Percentiles rank a stretch among this genome's conserved stretches.
These are phyloP conservation scores for Regulus satrapa DNA, from an alignment of 2,113 vertebrate species.

Conservation along the genomic window DNA sequence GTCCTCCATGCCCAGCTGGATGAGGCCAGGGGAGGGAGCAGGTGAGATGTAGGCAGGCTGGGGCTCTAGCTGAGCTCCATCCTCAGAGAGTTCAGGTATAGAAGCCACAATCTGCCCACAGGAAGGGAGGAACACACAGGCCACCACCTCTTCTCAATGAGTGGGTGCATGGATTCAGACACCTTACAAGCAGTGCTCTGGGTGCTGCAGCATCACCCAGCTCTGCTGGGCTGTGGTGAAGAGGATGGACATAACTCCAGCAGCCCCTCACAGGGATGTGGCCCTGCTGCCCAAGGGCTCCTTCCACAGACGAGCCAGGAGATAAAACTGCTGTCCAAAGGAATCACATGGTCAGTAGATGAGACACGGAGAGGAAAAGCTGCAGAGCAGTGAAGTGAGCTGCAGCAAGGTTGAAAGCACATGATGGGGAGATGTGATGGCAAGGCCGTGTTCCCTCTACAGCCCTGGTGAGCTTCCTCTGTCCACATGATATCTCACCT, in stretches of 20 bases:
- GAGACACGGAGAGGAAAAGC: background rate
- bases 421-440: background rate
- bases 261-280: background rate
- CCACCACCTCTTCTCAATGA: background rate
- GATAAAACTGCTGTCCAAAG: background rate
- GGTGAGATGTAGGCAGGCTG: background rate
- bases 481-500: background rate
- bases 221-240: accelerated
- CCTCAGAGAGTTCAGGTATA: background rate
- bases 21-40: background rate
- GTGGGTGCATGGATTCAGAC: background rate
- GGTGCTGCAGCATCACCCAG: background rate
- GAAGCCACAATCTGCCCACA: accelerated
- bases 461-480: background rate
- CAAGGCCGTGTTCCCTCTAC: background rate
- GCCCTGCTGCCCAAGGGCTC: background rate
- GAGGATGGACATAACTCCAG: background rate
- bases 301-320: background rate
- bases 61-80: background rate
- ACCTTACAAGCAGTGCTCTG: background rate
- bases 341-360: background rate
- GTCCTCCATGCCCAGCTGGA: background rate
- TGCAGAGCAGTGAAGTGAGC: background rate
- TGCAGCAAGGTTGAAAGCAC: background rate
- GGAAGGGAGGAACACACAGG: background rate